Conservation (phyloP, 2,888 invertebrate species). For the Stenchaetothrips biformis region DNA sequence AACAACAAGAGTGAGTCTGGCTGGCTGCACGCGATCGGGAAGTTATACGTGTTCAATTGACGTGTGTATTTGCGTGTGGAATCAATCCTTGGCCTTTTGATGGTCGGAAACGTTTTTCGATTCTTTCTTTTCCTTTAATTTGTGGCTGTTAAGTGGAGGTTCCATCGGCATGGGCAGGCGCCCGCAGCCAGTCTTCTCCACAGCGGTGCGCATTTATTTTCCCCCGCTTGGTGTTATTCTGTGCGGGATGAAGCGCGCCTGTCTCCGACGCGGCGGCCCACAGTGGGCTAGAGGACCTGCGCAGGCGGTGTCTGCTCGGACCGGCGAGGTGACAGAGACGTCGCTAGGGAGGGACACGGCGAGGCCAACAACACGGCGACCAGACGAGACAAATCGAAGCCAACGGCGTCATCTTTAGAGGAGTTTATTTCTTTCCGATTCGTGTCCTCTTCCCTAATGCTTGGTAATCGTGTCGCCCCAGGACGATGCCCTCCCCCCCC, state of each 20-base stretch:
- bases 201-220: no score
- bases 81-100: neutral
- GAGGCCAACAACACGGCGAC: neutral
- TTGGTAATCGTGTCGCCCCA: neutral
- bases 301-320: neutral
- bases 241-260: no score
- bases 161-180: no score
- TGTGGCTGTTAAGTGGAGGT: no score
- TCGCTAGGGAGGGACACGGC: neutral
- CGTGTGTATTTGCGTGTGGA: neutral
- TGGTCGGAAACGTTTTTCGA: no score
- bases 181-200: no score
- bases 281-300: no score
- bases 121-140: no score
- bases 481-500: neutral
- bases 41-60: neutral
- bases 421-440: neutral
- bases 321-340: neutral
- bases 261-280: no score
- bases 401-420: neutral
- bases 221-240: no score
- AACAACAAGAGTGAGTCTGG: no score
- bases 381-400: neutral
- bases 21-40: neutral
- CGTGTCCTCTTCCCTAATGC: conserved; percentile 3